A percentile compares a stretch with the other conserved stretches of the same genome.
Evolutionary conservation across 2,888 invertebrate genomes (phyloP).

Genomic region (Scaptodrosophila latifasciaeformis): DNA sequence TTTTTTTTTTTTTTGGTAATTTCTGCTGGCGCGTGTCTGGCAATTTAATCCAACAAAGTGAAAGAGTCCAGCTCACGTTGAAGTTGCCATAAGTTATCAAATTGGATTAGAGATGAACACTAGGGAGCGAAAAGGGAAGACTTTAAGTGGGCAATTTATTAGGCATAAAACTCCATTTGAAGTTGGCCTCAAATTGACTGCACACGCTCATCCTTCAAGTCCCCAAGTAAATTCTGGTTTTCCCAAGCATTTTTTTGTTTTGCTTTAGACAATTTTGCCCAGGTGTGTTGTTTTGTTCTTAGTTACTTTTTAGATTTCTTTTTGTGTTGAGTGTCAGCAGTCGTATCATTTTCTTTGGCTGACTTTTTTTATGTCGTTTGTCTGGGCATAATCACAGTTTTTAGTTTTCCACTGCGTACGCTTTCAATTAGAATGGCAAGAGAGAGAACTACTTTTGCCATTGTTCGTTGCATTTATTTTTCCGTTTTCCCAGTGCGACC

Average conservation of each 20-base stretch:
- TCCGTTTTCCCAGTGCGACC: neutral
- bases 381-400: slow-evolving; percentile 33
- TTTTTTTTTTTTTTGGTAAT: slow-evolving; percentile 36
- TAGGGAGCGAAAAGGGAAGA: too few relatives aligned
- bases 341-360: neutral
- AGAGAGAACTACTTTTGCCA: slow-evolving; percentile 2
- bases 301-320: slow-evolving; percentile 1
- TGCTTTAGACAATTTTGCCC: slow-evolving; percentile 12
- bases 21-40: slow-evolving; percentile 55
- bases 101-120: slow-evolving; percentile 42
- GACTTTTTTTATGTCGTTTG: slow-evolving; percentile 7
- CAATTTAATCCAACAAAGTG: slow-evolving; percentile 50
- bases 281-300: slow-evolving; percentile 1
- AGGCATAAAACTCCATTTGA: neutral
- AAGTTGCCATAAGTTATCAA: slow-evolving; percentile 42
- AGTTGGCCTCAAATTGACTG: too few relatives aligned
- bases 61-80: too few relatives aligned
- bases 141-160: slow-evolving; percentile 1
- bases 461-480: neutral
- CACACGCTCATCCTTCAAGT: too few relatives aligned
- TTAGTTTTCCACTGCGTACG: slow-evolving; percentile 42
- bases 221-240: too few relatives aligned
- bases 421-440: slow-evolving; percentile 48
- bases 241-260: neutral
- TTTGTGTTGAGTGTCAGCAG: neutral